Conservation (phyloP, 2,888 invertebrate genomes). For the Caenorhabditis uteleia region DNA sequence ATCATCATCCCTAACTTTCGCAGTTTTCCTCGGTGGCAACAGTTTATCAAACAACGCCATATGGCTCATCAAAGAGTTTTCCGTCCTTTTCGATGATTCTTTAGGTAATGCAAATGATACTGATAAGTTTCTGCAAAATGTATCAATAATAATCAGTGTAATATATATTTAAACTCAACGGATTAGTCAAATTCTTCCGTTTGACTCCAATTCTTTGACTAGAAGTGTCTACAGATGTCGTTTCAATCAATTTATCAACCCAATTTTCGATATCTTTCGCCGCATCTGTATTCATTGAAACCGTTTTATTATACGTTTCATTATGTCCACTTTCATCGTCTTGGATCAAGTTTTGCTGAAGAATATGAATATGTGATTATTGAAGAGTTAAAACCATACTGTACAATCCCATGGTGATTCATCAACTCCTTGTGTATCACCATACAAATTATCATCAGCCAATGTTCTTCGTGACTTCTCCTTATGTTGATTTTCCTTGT, state of each 20-base stretch:
- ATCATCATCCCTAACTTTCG: too few species aligned
- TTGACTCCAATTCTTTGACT: too few species aligned
- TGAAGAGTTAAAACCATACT: not conserved
- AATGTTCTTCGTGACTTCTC: slow-evolving; percentile 1
- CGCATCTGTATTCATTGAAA: not conserved
- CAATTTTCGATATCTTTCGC: not conserved
- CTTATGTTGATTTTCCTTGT: not conserved
- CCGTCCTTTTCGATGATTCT: not conserved
- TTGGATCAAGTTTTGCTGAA: slow-evolving; percentile 6
- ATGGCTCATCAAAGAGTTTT: slow-evolving; percentile 5
- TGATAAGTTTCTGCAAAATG: slow-evolving; percentile 3
- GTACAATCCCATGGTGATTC: not conserved
- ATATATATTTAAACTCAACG: too few species aligned
- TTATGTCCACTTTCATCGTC: not conserved
- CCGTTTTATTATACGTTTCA: too few species aligned
- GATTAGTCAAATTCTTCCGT: too few species aligned
- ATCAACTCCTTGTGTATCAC: slow-evolving; percentile 6
- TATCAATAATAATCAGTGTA: too few species aligned
- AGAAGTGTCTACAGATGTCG: too few species aligned
- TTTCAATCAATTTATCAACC: not conserved
- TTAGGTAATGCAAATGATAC: not conserved
- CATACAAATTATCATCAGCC: slow-evolving; percentile 6
- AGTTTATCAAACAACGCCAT: slow-evolving; percentile 9
- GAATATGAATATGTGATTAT: not conserved
- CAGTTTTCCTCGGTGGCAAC: slow-evolving; percentile 5